These are phyloP conservation scores for Arenicola marina DNA, from an alignment of 2,888 invertebrate genomes.

Conservation along the genomic window DNA sequence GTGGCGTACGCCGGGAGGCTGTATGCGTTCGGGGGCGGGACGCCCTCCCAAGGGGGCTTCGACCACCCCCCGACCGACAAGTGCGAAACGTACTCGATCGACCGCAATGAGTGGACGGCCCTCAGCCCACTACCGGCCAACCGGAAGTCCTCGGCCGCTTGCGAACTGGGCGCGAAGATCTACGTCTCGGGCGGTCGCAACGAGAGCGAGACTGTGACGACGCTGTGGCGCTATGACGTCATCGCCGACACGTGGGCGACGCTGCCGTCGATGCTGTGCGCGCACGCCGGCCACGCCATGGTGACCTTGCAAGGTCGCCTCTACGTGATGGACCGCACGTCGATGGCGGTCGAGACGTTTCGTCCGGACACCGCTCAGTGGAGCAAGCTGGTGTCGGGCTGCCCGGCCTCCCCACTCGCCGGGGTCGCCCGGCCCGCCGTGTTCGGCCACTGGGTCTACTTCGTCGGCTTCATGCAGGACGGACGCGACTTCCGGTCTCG, in stretches of 20 bases:
- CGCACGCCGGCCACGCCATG: conserved; percentile 26
- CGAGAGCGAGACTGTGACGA: conserved; percentile 10
- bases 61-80: conserved; percentile 22
- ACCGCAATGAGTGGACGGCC: conserved; percentile 17
- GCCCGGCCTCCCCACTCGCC: not conserved
- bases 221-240: conserved; percentile 20
- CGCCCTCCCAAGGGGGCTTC: conserved; percentile 6
- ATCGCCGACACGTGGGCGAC: conserved; percentile 11
- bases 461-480: conserved; percentile 14
- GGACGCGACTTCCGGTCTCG: conserved; percentile 13
- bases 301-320: conserved; percentile 6
- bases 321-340: conserved; percentile 17
- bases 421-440: conserved; percentile 21
- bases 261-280: conserved; percentile 15
- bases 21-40: conserved; percentile 26
- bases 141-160: conserved; percentile 18
- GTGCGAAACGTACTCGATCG: conserved; percentile 21
- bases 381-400: conserved; percentile 14
- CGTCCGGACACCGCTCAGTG: conserved; percentile 7
- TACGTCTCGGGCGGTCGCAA: conserved; percentile 24
- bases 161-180: conserved; percentile 13
- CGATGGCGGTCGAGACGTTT: conserved; percentile 14
- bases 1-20: conserved; percentile 8
- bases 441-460: conserved; percentile 16
- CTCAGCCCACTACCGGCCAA: conserved; percentile 13